Base-by-base conservation (phyloP, 2,888 invertebrate species). In the Apotomis capreana region DNA sequence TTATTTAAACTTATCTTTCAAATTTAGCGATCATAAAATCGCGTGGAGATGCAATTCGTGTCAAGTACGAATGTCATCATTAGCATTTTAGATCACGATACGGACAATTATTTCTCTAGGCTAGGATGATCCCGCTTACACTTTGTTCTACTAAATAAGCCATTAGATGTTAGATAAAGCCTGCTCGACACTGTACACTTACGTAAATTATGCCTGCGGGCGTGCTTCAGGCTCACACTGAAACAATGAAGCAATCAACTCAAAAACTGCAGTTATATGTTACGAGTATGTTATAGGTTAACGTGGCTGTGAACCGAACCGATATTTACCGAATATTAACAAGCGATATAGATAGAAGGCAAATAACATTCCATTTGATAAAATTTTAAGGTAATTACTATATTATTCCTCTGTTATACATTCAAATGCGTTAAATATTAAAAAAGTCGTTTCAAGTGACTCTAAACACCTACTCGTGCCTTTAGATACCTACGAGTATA, bases 51-150 rank as follows among this genome's bases (percentile, higher is more conserved):
- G 71, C 76, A 74, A 86, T 83, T 79, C 71, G 80, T 85, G 86
- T 84, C 85, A 86, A 87, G 83, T 81, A 84, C 81, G 75, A 78
- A 76, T 77, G 75, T 77, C 69, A 76, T 75, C 78, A 85, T 82
- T 86, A 83, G 76, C 83, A 84, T 83, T 83, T 83, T 78, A 81
- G 76, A 80, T 79, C 76, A 79, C 58, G 57, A 64, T 68, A 51
- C 36, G 40, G 13, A 13, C 54, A n/a, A 57, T 52, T 64, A 59
- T 59, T 59, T 52, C 6, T 40, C 59, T 46, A 40, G 44, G 49
- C 59, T 46, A 40, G 44, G 49, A 63, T 51, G 9, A 68, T 63
- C 13, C 46, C 15, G 9, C 36, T 52, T 15, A 55, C 44, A 57
- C 6, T 67, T 49, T 61, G 67, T 37, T 26, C 40, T 15, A 55